A percentile compares a stretch with the other conserved stretches of the same genome.
Conservation (phyloP, 2,888 invertebrate genomes). For the Clusia tigrina region DNA sequence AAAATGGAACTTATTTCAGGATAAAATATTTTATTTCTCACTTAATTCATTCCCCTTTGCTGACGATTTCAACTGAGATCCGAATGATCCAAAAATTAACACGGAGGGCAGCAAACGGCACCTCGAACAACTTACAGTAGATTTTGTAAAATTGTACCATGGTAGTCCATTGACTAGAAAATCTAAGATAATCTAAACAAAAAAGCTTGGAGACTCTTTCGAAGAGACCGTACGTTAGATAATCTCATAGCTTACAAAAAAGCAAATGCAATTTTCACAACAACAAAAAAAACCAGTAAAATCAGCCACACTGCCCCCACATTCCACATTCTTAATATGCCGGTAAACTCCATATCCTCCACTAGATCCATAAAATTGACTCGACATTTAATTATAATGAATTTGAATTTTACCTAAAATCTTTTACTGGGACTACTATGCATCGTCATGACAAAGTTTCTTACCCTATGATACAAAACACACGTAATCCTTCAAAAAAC, state of each 20-base stretch:
- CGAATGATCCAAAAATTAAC: neutral
- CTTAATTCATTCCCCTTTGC: neutral
- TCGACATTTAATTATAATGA: neutral
- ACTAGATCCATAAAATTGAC: neutral
- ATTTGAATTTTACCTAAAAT: neutral
- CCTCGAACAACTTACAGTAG: neutral
- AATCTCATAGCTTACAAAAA: neutral
- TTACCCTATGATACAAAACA: neutral
- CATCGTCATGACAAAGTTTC: neutral
- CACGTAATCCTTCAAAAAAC: too few species aligned
- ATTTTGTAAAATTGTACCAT: neutral
- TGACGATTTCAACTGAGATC: neutral
- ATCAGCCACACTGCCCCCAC: neutral
- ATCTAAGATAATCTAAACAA: neutral
- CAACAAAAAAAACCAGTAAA: neutral
- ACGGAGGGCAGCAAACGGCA: neutral
- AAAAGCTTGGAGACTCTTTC: neutral
- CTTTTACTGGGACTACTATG: neutral
- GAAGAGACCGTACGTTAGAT: neutral
- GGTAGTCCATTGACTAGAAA: neutral
- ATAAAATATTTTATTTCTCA: neutral
- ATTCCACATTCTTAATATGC: neutral
- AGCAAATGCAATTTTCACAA: neutral
- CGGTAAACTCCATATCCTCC: neutral
- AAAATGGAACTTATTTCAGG: neutral